phyloP scores from a whole-genome alignment of 2,888 invertebrate genomes.

The Tetranychus truncatus region DNA sequence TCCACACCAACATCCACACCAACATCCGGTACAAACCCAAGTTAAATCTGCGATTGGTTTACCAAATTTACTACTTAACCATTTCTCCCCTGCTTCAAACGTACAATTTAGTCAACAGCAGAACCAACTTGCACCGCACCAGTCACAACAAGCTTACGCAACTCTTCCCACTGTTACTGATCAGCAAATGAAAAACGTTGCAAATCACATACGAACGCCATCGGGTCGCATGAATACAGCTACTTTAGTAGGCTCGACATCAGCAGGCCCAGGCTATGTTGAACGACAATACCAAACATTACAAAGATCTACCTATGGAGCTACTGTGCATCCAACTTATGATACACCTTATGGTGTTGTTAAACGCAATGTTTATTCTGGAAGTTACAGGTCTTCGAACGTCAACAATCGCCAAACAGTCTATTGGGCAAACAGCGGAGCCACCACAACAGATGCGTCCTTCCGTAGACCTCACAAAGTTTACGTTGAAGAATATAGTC shows the following conservation, averaged over 20 bases:
- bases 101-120: background rate
- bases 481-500: background rate
- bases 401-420: background rate
- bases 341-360: background rate
- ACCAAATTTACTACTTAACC: background rate
- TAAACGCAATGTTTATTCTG: background rate
- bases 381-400: background rate
- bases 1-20: background rate
- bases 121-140: background rate
- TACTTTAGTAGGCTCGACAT: background rate
- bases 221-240: background rate
- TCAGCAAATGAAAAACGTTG: constrained; percentile 3
- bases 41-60: background rate
- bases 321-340: background rate
- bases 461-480: background rate
- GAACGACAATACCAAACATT: background rate
- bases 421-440: background rate
- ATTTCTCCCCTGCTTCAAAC: background rate
- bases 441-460: background rate
- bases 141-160: background rate
- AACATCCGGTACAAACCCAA: background rate
- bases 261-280: background rate
- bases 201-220: background rate
- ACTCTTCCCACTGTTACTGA: background rate
- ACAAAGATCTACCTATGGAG: background rate